Conservation (phyloP, 2,113 vertebrate genomes). For the Oryzias curvinotus region DNA sequence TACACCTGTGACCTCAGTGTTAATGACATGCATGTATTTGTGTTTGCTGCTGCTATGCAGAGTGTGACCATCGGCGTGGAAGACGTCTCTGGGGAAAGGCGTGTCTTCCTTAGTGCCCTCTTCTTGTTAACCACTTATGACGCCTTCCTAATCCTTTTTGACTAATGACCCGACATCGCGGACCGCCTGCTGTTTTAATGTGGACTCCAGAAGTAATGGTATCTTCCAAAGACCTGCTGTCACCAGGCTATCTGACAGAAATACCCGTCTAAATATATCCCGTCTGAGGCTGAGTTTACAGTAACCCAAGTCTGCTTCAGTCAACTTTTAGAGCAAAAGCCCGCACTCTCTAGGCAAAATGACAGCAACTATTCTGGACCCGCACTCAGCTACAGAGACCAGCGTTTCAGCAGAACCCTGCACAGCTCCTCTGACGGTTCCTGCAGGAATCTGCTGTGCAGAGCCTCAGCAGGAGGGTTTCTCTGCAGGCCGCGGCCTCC, state of each 20-base stretch:
- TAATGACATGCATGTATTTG: constrained; percentile 11
- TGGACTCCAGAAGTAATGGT: constrained; percentile 74
- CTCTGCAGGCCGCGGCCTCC: too few species aligned
- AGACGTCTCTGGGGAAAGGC: background rate
- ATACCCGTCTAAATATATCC: constrained; percentile 78
- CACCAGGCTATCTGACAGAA: constrained; percentile 69
- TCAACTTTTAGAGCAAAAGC: constrained; percentile 3
- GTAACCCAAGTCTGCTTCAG: constrained; percentile 11
- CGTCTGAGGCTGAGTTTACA: constrained; percentile 55
- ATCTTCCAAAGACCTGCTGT: constrained; percentile 72
- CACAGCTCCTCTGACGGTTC: too few species aligned
- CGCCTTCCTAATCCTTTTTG: constrained; percentile 43
- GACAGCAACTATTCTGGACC: too few species aligned
- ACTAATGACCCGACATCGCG: constrained; percentile 55
- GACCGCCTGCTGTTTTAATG: constrained; percentile 70
- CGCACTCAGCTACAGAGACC: too few species aligned
- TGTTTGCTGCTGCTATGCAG: constrained; percentile 25
- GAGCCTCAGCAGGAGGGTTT: too few species aligned
- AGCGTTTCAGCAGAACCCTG: too few species aligned
- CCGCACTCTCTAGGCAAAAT: background rate
- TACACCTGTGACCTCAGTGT: constrained; percentile 11
- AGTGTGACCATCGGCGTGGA: background rate
- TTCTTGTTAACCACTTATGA: constrained; percentile 56
- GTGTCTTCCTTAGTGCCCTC: constrained; percentile 1
- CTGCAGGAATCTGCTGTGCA: too few species aligned